phyloP scores from a whole-genome alignment of 2,888 invertebrate genomes.

The Palloptera scutellata region DNA sequence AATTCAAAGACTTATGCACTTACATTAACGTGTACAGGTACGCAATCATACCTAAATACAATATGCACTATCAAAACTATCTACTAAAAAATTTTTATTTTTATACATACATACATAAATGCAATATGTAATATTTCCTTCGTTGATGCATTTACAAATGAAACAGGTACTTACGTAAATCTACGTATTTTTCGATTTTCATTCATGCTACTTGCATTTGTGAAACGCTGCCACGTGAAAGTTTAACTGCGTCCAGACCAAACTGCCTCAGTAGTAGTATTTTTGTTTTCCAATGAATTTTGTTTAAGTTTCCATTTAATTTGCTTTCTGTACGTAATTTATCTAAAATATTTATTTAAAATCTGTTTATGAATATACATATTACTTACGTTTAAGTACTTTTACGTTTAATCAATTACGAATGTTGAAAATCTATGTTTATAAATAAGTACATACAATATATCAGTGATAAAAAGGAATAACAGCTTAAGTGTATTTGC shows the following conservation, averaged over 20 bases:
- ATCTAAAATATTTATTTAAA: constrained; percentile 12
- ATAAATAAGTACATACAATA: too few relatives aligned
- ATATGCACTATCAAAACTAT: background rate
- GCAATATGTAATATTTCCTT: background rate
- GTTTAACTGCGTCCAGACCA: background rate
- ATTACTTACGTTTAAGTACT: constrained; percentile 21
- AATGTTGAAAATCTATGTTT: background rate
- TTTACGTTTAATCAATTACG: background rate
- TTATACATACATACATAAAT: background rate
- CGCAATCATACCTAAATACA: background rate
- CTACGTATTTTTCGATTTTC: background rate
- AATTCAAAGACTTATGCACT: background rate
- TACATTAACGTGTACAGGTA: background rate
- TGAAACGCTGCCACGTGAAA: background rate
- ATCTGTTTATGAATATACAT: constrained; percentile 25
- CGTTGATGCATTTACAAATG: too few relatives aligned
- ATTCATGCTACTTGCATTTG: background rate
- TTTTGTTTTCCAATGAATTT: background rate
- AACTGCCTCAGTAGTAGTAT: background rate
- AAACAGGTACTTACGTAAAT: too few relatives aligned
- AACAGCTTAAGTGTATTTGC: too few relatives aligned
- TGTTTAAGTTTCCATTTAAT: constrained; percentile 16
- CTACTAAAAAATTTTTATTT: too few relatives aligned
- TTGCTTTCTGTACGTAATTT: background rate
- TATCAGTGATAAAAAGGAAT: too few relatives aligned